phyloP scores from a whole-genome alignment of 2,888 invertebrate species.

The Oithona nana region DNA sequence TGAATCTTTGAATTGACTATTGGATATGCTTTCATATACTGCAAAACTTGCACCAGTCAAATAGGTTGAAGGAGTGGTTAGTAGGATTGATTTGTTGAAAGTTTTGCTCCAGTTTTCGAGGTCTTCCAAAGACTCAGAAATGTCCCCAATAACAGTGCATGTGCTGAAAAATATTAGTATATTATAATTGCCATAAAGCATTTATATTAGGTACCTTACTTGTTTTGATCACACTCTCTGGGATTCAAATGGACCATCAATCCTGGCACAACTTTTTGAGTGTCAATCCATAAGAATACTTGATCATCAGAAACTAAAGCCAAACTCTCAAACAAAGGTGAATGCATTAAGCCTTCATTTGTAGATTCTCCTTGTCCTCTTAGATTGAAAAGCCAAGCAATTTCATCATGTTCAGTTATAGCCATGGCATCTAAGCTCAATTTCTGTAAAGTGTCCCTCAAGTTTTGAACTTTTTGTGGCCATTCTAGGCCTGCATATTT shows the following conservation, averaged over 20 bases:
- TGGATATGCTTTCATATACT: neutral
- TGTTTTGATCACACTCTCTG: neutral
- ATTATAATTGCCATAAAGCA: neutral
- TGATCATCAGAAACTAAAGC: neutral
- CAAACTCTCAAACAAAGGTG: neutral
- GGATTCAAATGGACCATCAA: neutral
- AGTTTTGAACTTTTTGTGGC: slow-evolving; percentile 42
- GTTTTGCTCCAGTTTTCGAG: neutral
- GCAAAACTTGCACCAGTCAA: slow-evolving; percentile 11
- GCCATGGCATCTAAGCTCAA: slow-evolving; percentile 44
- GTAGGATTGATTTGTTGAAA: neutral
- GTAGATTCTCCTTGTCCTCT: slow-evolving; percentile 41
- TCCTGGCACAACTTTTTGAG: neutral
- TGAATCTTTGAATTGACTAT: slow-evolving; percentile 38
- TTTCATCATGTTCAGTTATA: slow-evolving; percentile 60
- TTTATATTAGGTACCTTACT: neutral
- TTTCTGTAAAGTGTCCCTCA: slow-evolving; percentile 44
- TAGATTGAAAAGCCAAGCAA: slow-evolving; percentile 70
- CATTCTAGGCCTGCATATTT: slow-evolving; percentile 39
- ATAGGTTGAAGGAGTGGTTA: slow-evolving; percentile 8
- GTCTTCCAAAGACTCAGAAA: neutral
- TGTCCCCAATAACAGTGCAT: neutral
- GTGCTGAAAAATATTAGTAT: neutral
- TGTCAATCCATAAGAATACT: neutral
- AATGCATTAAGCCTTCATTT: neutral